A percentile compares a stretch with the other conserved stretches of the same genome.
phyloP scores from a whole-genome alignment of 2,797 vertebrate genomes.

The Mormyrops boulengeri region DNA sequence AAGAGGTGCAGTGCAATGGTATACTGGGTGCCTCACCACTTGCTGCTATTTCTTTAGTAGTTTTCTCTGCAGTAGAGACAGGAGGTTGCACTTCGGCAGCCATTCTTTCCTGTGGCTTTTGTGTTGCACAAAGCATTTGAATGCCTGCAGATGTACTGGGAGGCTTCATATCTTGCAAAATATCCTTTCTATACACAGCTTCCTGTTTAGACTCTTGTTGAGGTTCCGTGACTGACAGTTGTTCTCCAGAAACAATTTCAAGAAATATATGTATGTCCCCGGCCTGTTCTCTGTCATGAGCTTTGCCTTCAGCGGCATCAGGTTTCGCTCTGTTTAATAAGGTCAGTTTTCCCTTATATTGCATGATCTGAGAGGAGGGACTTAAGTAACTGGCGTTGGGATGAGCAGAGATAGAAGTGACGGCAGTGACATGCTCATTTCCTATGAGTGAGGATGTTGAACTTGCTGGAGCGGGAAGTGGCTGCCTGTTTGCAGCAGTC shows the following conservation, averaged over 20 bases:
- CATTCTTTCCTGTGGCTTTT: constrained; percentile 19
- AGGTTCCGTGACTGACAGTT: constrained; percentile 61
- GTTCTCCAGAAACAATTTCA: constrained; percentile 68
- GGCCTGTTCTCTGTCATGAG: constrained; percentile 54
- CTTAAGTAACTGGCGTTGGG: neutral
- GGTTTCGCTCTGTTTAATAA: constrained; percentile 37
- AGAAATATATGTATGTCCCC: constrained; percentile 67
- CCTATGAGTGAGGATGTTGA: constrained; percentile 1
- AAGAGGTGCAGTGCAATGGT: neutral
- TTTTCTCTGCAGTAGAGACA: constrained; percentile 13
- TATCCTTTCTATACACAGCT: constrained; percentile 16
- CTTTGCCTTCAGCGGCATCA: constrained; percentile 52
- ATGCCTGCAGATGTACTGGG: neutral
- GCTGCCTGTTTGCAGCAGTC: constrained; percentile 20
- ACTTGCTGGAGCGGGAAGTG: neutral
- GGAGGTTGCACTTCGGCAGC: neutral
- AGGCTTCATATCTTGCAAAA: neutral
- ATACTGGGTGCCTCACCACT: neutral
- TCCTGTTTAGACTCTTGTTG: constrained; percentile 36
- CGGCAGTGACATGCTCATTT: neutral
- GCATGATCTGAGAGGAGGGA: neutral
- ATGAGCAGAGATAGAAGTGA: neutral
- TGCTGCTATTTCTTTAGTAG: neutral
- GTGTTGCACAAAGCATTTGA: constrained; percentile 21
- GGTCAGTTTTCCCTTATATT: constrained; percentile 31